These are phyloP conservation scores for Styela clava DNA, from an alignment of 23 tunicate species.

Conservation along the genomic window DNA sequence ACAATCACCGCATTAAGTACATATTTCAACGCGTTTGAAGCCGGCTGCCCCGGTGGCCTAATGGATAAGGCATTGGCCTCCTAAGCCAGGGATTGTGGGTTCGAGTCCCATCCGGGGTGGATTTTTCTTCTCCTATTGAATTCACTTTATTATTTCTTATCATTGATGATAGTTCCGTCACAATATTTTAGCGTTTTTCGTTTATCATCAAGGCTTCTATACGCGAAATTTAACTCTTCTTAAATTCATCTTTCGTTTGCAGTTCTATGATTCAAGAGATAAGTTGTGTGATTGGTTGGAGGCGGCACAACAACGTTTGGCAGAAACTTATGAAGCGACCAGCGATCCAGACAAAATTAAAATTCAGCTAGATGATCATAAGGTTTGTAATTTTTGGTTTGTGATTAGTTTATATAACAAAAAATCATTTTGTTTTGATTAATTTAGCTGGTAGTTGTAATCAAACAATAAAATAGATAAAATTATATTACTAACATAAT, in stretches of 20 bases:
- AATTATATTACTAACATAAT: no score
- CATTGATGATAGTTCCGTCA: no score
- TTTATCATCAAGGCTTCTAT: no score
- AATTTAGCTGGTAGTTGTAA: no score
- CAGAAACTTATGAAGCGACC: conserved; percentile 1
- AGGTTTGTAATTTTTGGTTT: no score
- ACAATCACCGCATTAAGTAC: not conserved
- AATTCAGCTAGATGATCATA: conserved; percentile 37
- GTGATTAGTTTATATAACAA: no score
- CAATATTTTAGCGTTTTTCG: no score
- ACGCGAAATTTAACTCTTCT: no score
- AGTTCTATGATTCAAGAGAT: conserved; percentile 59
- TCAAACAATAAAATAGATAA: no score
- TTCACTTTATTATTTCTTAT: not conserved
- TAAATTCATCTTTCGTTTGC: not conserved
- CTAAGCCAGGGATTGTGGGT: conserved; percentile 99
- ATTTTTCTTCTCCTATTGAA: conserved; percentile 11
- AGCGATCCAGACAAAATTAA: conserved; percentile 48
- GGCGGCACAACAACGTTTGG: conserved; percentile 56
- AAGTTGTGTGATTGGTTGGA: conserved; percentile 65
- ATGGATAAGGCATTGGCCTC: conserved; percentile 99
- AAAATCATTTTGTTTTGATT: no score
- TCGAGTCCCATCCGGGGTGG: conserved; percentile 98
- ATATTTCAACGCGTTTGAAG: not conserved
- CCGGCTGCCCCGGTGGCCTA: conserved; percentile 98